Evolutionary conservation across 2,888 invertebrate species (phyloP), one percentile per base, ranked within the genome.

Genomic region (Brachynemurus nebulosus): DNA sequence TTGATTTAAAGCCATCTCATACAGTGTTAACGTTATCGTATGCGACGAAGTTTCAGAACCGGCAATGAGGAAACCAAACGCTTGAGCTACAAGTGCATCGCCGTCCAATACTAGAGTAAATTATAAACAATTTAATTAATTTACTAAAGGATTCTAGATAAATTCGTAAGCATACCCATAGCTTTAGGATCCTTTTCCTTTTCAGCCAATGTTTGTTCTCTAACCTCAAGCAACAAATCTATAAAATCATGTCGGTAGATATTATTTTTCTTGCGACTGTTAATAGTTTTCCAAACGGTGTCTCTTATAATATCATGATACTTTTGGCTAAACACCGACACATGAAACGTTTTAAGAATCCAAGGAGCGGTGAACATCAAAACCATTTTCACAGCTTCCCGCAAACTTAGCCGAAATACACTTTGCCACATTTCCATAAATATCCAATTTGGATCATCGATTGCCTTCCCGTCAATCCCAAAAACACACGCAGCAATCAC

Each of bases 41-140:
- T 66, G 61, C 17, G 69, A 67, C 0, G 70, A 68, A 1, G 72
- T 72, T 52, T 72, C 71, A 50, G 65, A 69, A 2, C 71, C 72
- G 18, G 71, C 72, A 1, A 66, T 47, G 50, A 70, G 70, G 51
- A 73, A 70, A 2, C 70, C 63, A 1, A 70, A 54, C 16, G 33
- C 33, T 6, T 14, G 33, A 33, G 12, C 16, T 6, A 33, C 16
- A 8, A 33, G n/a, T 33, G n/a, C 33, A 33, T 33, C 16, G 9
- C 5, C 9, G 16, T 33, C 16, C 5, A 33, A 14, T 33, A 14
- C 33, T 33, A 33, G 4, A 33, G n/a, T n/a, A n/a, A n/a, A n/a
- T n/a, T n/a, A n/a, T n/a, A n/a, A n/a, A n/a, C n/a, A n/a, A n/a
- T n/a, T n/a, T n/a, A n/a, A n/a, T n/a, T n/a, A n/a, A n/a, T n/a